Evolutionary conservation across 2,113 vertebrate genomes (phyloP).

Genomic region (Prionailurus bengalensis): DNA sequence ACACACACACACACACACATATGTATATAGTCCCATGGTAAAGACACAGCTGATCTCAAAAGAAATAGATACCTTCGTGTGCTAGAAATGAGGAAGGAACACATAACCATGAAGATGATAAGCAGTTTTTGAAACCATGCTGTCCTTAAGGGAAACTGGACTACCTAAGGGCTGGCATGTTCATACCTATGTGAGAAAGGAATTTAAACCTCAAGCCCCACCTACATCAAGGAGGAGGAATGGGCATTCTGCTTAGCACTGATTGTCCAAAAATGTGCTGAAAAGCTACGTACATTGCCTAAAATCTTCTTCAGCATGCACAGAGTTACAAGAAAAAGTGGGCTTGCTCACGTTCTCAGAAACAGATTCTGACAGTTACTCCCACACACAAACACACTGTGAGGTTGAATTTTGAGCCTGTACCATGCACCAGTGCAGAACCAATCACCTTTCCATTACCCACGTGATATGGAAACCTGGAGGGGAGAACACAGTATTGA

Average conservation of each 20-base stretch:
- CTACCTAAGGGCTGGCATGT: background rate
- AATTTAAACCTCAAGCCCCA: background rate
- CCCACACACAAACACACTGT: background rate
- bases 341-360: background rate
- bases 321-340: background rate
- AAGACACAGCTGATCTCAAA: slow-evolving; percentile 43
- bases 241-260: background rate
- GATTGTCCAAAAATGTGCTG: background rate
- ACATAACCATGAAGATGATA: background rate
- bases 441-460: background rate
- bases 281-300: background rate
- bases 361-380: background rate
- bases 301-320: background rate
- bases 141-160: slow-evolving; percentile 4
- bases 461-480: background rate
- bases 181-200: background rate
- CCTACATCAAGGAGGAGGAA: background rate
- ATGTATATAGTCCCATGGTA: background rate
- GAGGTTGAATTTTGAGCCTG: background rate
- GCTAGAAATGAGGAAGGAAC: background rate
- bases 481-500: background rate
- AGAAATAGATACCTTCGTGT: background rate
- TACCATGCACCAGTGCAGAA: background rate
- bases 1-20: too few species aligned
- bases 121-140: background rate